Conservation (phyloP, 2,113 vertebrate genomes). For the Myanophis thanlyinensis region DNA sequence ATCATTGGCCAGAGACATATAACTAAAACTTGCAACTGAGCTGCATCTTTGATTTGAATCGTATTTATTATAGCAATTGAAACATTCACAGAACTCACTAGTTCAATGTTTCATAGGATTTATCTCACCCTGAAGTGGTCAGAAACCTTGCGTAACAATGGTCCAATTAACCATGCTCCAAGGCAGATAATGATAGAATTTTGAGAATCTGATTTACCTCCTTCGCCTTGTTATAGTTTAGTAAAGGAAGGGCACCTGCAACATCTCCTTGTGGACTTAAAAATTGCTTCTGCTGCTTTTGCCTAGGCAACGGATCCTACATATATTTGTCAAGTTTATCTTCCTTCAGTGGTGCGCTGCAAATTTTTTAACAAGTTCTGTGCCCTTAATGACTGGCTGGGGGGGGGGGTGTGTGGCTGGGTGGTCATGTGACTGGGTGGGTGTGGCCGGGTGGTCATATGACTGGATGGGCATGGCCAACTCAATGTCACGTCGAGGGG, state of each 20-base stretch:
- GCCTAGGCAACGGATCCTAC: not conserved
- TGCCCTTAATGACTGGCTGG: too few relatives aligned
- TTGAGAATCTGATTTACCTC: not conserved
- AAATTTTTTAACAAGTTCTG: too few relatives aligned
- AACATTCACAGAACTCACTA: not conserved
- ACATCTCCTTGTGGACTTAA: not conserved
- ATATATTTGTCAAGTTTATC: not conserved
- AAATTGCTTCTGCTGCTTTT: not conserved
- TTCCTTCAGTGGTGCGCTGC: too few relatives aligned
- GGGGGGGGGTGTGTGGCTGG: too few relatives aligned
- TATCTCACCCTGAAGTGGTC: not conserved
- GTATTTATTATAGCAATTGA: not conserved
- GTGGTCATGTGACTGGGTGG: too few relatives aligned
- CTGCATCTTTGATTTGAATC: not conserved
- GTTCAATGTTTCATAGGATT: not conserved
- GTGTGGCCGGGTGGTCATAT: too few relatives aligned
- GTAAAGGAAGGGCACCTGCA: not conserved
- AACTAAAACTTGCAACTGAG: not conserved
- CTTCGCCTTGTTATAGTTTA: not conserved
- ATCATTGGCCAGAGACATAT: not conserved
- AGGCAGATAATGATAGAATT: not conserved
- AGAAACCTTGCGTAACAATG: not conserved
- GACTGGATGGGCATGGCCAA: too few relatives aligned
- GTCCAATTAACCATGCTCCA: not conserved
- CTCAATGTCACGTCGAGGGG: too few relatives aligned